These are phyloP conservation scores for Chloroceryle inda DNA, from an alignment of 2,797 vertebrate genomes.

Conservation along the genomic window DNA sequence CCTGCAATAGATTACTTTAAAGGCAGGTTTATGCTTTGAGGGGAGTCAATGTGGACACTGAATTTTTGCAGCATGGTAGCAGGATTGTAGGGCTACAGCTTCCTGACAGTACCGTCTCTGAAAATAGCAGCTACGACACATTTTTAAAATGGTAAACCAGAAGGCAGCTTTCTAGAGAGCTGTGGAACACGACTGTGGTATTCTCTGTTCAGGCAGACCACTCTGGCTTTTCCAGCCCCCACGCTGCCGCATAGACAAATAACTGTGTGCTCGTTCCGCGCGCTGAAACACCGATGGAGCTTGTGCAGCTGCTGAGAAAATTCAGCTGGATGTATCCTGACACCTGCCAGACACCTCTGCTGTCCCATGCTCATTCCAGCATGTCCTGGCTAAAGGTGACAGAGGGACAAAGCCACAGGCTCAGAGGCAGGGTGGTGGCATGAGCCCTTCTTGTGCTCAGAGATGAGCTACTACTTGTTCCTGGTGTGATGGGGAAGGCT, in stretches of 20 bases:
- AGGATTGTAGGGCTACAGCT: background rate
- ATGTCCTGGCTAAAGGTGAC: background rate
- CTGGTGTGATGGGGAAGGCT: background rate
- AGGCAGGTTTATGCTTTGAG: background rate
- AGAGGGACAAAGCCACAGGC: background rate
- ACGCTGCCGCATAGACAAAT: background rate
- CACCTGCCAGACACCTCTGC: background rate
- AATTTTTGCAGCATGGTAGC: background rate
- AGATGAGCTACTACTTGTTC: background rate
- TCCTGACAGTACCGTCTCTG: conserved; percentile 23
- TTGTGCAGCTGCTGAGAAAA: background rate
- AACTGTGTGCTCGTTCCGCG: background rate
- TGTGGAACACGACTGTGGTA: conserved; percentile 35
- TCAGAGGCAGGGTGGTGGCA: background rate
- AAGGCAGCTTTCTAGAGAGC: conserved; percentile 48
- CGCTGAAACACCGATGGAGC: background rate
- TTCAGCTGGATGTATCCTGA: background rate
- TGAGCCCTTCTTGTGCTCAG: background rate
- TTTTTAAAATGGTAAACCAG: conserved; percentile 41
- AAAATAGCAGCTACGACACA: conserved; percentile 47
- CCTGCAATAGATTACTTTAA: background rate
- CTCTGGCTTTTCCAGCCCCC: conserved; percentile 35
- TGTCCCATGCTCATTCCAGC: background rate
- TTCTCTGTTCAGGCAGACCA: conserved; percentile 31
- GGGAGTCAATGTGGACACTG: background rate